Conservation (phyloP, 2,888 invertebrate genomes). For the Cantharis lateralis region DNA sequence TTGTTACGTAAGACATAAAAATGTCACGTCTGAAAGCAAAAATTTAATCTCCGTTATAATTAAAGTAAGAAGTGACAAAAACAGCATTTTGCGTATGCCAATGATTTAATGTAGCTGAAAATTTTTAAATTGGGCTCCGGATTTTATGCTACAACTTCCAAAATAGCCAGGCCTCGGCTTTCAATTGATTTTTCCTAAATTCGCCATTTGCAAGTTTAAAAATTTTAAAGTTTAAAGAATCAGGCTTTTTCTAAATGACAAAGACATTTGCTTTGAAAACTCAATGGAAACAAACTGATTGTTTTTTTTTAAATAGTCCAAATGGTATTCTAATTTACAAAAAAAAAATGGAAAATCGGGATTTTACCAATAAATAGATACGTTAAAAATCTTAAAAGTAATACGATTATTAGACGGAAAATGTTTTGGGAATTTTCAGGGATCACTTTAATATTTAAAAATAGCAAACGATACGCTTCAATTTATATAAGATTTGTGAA, state of each 20-base stretch:
- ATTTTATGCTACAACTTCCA: not conserved
- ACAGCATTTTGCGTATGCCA: not conserved
- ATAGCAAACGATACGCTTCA: not conserved
- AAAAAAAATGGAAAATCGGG: not conserved
- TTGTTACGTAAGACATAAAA: slow-evolving; percentile 16
- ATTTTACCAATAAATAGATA: no score
- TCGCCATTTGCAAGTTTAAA: not conserved
- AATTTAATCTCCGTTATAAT: slow-evolving; percentile 17
- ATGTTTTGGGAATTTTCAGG: not conserved
- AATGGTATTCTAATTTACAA: no score
- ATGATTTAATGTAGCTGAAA: not conserved
- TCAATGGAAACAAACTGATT: not conserved
- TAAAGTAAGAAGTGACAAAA: slow-evolving; percentile 2
- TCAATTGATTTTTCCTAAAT: not conserved
- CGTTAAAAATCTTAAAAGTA: no score
- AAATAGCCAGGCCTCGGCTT: not conserved
- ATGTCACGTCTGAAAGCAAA: slow-evolving; percentile 13
- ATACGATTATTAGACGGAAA: not conserved
- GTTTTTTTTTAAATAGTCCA: not conserved
- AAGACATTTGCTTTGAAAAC: not conserved
- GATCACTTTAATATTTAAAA: not conserved
- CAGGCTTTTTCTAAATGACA: not conserved
- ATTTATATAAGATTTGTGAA: not conserved
- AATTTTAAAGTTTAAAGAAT: not conserved
- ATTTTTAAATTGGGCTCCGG: not conserved